Evolutionary conservation across 2,797 vertebrate genomes (phyloP).

Genomic region (Threskiornis aethiopicus): DNA sequence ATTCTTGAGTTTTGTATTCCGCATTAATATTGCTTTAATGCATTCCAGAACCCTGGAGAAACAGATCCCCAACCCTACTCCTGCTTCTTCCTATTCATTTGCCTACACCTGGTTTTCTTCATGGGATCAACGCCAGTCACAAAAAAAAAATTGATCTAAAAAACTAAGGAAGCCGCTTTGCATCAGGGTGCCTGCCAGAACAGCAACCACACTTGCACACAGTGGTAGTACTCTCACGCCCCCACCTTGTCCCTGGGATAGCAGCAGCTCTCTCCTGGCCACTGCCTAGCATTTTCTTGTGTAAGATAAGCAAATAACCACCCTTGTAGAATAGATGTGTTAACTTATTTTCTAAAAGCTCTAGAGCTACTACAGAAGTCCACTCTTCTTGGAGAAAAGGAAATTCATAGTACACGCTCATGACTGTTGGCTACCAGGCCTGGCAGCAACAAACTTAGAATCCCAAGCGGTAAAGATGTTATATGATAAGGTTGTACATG

Average conservation of each 20-base stretch:
- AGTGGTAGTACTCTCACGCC: background rate
- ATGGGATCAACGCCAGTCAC: background rate
- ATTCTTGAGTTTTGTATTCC: background rate
- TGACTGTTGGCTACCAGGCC: background rate
- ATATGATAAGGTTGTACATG: rapidly evolving
- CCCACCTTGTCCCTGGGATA: background rate
- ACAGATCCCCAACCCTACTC: background rate
- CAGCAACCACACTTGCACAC: too few relatives aligned
- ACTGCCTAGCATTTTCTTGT: too few relatives aligned
- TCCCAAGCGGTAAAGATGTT: background rate
- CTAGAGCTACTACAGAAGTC: background rate
- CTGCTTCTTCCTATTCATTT: background rate
- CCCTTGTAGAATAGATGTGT: rapidly evolving
- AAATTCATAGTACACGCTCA: background rate
- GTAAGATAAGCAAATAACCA: rapidly evolving
- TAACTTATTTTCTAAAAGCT: background rate
- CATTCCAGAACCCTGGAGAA: background rate
- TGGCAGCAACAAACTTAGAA: background rate
- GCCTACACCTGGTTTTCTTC: background rate
- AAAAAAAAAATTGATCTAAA: background rate
- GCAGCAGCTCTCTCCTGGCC: background rate
- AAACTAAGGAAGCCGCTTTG: background rate
- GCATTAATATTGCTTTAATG: background rate
- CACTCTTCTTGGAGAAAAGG: background rate
- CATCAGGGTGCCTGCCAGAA: background rate